These are phyloP conservation scores for Pangasianodon gigas DNA, from an alignment of 2,113 vertebrate species.

Conservation along the genomic window DNA sequence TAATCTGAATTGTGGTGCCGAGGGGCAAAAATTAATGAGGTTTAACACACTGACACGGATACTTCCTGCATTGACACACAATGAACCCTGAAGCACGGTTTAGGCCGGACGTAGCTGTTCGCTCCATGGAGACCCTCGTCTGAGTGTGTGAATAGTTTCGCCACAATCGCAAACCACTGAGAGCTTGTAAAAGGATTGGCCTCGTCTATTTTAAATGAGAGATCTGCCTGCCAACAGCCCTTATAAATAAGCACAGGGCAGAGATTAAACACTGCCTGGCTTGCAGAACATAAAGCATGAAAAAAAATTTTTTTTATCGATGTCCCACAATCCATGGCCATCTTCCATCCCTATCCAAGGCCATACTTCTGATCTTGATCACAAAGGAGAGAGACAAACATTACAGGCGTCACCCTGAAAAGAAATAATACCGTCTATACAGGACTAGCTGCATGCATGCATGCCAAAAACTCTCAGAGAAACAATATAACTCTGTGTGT, in stretches of 20 bases:
- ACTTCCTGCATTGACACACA: background rate
- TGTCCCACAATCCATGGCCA: background rate
- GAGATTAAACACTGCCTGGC: background rate
- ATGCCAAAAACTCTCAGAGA: background rate
- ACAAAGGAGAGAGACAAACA: background rate
- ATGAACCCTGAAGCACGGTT: background rate
- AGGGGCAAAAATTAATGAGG: background rate
- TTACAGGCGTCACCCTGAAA: background rate
- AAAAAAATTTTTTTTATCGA: background rate
- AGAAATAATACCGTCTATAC: background rate
- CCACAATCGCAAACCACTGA: background rate
- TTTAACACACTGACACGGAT: background rate
- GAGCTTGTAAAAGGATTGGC: background rate
- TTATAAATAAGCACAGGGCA: constrained; percentile 10
- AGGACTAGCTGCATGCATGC: background rate
- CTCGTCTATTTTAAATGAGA: background rate
- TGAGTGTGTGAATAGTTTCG: background rate
- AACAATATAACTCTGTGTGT: background rate
- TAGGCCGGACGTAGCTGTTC: background rate
- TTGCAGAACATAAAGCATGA: background rate
- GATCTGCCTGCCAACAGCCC: background rate
- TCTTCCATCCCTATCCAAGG: too few relatives aligned
- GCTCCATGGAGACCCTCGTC: background rate
- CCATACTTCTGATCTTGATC: background rate
- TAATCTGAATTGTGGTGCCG: background rate